phyloP scores from a whole-genome alignment of 2,113 vertebrate genomes.

The Boleophthalmus pectinirostris region DNA sequence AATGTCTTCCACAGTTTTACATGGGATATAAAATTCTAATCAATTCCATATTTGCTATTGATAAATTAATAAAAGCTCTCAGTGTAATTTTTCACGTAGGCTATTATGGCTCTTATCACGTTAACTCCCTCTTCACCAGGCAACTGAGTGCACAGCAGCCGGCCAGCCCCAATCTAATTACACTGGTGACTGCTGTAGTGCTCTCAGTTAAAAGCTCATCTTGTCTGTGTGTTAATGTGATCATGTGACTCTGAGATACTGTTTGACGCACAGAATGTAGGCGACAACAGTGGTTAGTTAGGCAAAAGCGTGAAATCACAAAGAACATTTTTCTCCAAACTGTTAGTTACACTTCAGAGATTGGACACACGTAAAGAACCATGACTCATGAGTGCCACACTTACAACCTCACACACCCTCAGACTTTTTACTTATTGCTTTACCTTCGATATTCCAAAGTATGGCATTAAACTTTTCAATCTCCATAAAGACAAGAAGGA shows the following conservation, averaged over 20 bases:
- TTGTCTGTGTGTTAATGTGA: not conserved
- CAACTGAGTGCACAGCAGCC: not conserved
- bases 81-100: not conserved
- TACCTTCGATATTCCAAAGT: too few species aligned
- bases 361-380: not conserved
- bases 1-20: too few species aligned
- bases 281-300: not conserved
- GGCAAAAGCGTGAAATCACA: not conserved
- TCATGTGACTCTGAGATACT: slow-evolving; percentile 13
- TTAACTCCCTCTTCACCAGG: not conserved
- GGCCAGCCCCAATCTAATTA: slow-evolving; percentile 6
- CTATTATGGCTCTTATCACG: not conserved
- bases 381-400: not conserved
- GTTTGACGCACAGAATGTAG: slow-evolving; percentile 11
- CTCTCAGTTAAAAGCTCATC: slow-evolving; percentile 5
- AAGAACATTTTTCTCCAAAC: not conserved
- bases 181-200: slow-evolving; percentile 7
- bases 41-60: too few species aligned
- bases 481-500: too few species aligned
- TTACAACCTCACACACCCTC: not conserved
- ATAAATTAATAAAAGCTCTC: not conserved
- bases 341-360: not conserved
- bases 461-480: too few species aligned
- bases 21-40: too few species aligned
- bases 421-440: not conserved